These are phyloP conservation scores for Himalopsyche kuldschensis DNA, from an alignment of 2,888 invertebrate genomes.

Conservation along the genomic window DNA sequence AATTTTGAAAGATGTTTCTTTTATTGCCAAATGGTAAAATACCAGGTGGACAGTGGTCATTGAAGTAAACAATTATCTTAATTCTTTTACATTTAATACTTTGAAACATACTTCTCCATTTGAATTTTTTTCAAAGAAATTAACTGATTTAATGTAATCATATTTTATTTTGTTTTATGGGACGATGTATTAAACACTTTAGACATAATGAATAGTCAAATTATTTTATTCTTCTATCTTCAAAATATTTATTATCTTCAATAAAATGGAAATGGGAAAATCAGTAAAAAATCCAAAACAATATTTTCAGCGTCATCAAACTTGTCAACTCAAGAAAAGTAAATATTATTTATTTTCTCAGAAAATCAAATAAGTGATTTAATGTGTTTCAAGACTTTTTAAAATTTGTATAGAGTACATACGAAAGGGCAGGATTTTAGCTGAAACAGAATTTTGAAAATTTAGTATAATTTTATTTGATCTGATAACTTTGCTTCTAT, in stretches of 20 bases:
- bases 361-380: not conserved
- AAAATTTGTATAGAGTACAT: not conserved
- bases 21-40: not conserved
- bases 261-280: not conserved
- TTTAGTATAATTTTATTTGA: not conserved
- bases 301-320: not conserved
- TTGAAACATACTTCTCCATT: not conserved
- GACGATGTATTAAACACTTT: not conserved
- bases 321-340: not conserved
- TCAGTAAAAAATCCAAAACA: not conserved
- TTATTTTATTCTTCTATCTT: not conserved
- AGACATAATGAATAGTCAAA: slow-evolving; percentile 1
- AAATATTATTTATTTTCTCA: not conserved
- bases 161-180: not conserved
- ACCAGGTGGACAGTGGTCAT: not conserved
- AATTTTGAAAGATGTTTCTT: not conserved
- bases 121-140: not conserved
- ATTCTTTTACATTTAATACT: not conserved
- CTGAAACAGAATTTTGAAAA: not conserved
- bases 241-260: slow-evolving; percentile 1
- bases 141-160: not conserved
- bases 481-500: not conserved
- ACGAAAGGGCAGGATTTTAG: not conserved
- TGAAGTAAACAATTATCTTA: not conserved
- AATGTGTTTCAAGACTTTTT: not conserved